Percentiles rank a stretch among this genome's conserved stretches.
Conservation (phyloP, 2,113 vertebrate species). For the Ictalurus furcatus region DNA sequence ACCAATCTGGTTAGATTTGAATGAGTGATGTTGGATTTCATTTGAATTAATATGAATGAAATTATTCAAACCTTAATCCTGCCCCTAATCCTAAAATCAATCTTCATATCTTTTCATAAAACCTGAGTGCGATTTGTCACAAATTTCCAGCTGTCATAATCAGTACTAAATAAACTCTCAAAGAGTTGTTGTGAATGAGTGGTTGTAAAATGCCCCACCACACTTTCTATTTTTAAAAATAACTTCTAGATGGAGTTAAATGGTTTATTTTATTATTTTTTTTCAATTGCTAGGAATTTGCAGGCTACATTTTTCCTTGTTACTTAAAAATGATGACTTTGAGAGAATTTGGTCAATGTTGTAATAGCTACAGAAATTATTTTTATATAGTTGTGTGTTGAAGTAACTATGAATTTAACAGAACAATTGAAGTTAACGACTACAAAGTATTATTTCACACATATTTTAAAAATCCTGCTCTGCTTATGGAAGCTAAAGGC, state of each 20-base stretch:
- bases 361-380: background rate
- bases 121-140: background rate
- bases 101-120: background rate
- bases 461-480: background rate
- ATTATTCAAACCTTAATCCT: background rate
- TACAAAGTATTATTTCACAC: background rate
- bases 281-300: background rate
- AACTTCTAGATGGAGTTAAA: background rate
- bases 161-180: background rate
- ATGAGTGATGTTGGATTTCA: background rate
- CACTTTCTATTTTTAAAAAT: background rate
- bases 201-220: background rate
- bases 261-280: no score
- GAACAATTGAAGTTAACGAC: no score
- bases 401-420: background rate
- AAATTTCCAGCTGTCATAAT: background rate
- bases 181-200: background rate
- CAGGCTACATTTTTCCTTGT: background rate
- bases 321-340: background rate
- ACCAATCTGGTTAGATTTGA: background rate
- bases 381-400: background rate
- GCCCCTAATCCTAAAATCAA: background rate
- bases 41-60: background rate
- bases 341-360: background rate
- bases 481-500: background rate